Percentiles rank a stretch among this genome's conserved stretches.
Conservation (phyloP, 2,888 invertebrate genomes). For the Acronicta leporina region DNA sequence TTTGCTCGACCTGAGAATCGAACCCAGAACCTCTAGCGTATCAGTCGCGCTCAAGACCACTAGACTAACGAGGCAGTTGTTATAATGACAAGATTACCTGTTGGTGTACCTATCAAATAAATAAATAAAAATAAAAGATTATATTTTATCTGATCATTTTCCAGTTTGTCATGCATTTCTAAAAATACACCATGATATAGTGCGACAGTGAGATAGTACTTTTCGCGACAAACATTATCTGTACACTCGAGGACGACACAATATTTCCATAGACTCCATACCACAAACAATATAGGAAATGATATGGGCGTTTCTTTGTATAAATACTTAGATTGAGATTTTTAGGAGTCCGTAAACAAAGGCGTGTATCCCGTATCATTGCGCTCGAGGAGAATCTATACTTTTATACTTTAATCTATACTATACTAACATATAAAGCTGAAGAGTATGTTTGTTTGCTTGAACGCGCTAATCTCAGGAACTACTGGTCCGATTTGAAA, state of each 20-base stretch:
- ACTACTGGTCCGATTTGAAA: too few relatives aligned
- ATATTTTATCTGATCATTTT: constrained; percentile 3
- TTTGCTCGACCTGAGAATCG: too few relatives aligned
- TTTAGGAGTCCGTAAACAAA: constrained; percentile 16
- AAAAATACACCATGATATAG: neutral
- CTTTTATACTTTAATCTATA: too few relatives aligned
- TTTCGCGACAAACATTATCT: constrained; percentile 27
- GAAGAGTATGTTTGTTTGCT: too few relatives aligned
- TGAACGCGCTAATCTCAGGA: too few relatives aligned
- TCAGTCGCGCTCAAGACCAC: too few relatives aligned
- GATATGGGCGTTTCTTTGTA: constrained; percentile 46
- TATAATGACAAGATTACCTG: too few relatives aligned
- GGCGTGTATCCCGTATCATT: too few relatives aligned
- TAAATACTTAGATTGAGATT: constrained; percentile 36
- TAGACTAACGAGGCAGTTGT: too few relatives aligned
- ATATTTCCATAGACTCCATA: constrained; percentile 38
- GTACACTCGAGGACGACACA: constrained; percentile 26
- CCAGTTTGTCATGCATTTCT: neutral
- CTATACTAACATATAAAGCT: too few relatives aligned
- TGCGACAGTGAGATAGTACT: neutral
- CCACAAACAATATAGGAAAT: constrained; percentile 18
- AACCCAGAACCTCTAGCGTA: too few relatives aligned
- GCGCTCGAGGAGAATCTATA: too few relatives aligned
- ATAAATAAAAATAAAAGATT: neutral
- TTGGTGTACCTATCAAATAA: neutral